These are phyloP conservation scores for Sebastes steindachneri DNA, from an alignment of 2,797 vertebrate genomes.

Conservation along the genomic window DNA sequence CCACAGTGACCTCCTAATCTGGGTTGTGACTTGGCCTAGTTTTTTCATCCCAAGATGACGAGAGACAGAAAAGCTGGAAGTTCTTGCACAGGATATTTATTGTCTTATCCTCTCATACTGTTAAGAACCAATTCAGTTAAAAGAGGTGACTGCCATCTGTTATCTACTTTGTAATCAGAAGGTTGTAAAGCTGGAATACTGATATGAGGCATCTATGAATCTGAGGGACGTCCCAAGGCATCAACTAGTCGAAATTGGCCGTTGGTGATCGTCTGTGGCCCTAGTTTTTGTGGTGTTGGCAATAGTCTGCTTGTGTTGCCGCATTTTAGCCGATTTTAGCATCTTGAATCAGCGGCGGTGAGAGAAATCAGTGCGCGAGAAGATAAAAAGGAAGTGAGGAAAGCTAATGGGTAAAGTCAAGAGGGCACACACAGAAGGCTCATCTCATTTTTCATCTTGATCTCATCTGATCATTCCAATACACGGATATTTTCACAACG, in stretches of 20 bases:
- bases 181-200: neutral
- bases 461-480: too few relatives aligned
- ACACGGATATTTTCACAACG: too few relatives aligned
- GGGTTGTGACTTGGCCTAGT: constrained; percentile 30
- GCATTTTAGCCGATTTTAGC: too few relatives aligned
- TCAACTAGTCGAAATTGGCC: neutral
- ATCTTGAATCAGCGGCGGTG: too few relatives aligned
- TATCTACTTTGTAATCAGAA: constrained; percentile 6
- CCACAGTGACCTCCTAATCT: constrained; percentile 43
- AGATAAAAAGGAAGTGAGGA: too few relatives aligned
- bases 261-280: too few relatives aligned
- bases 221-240: neutral
- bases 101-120: neutral
- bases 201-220: neutral
- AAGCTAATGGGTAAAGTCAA: too few relatives aligned
- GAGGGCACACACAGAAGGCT: too few relatives aligned
- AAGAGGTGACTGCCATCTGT: neutral
- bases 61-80: neutral
- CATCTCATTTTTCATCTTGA: too few relatives aligned
- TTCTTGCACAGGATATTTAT: neutral
- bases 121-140: neutral
- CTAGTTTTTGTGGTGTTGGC: too few relatives aligned
- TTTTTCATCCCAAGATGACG: constrained; percentile 17
- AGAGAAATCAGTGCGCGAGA: neutral
- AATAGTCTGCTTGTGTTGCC: too few relatives aligned